phyloP scores from a whole-genome alignment of 2,113 vertebrate species.

The Heterotis niloticus region DNA sequence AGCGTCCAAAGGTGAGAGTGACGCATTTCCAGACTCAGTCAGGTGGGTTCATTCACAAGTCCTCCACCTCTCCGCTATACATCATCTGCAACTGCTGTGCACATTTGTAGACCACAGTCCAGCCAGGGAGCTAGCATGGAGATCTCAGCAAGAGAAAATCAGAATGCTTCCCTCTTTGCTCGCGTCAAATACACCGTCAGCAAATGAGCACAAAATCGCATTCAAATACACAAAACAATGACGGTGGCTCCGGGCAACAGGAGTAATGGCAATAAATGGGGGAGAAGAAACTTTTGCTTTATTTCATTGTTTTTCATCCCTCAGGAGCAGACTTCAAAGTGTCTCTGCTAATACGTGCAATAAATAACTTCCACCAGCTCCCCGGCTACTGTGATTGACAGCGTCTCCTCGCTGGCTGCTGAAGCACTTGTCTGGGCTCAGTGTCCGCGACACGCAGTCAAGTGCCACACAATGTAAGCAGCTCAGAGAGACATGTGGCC shows the following conservation, averaged over 20 bases:
- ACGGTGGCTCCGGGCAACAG: constrained; percentile 34
- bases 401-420: constrained; percentile 17
- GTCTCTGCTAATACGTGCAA: constrained; percentile 52
- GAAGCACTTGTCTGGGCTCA: constrained; percentile 12
- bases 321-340: constrained; percentile 55
- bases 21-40: no score
- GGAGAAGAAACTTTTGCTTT: constrained; percentile 53
- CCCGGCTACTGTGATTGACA: constrained; percentile 43
- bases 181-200: constrained; percentile 50
- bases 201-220: constrained; percentile 46
- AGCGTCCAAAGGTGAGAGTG: no score
- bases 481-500: not conserved
- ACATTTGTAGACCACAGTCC: no score
- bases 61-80: no score
- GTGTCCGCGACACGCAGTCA: constrained; percentile 33
- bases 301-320: constrained; percentile 39
- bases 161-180: not conserved
- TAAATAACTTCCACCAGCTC: constrained; percentile 49
- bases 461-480: constrained; percentile 33
- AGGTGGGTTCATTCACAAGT: no score
- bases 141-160: not conserved
- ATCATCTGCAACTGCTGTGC: no score
- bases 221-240: constrained; percentile 24
- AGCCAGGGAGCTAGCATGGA: not conserved
- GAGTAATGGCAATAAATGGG: constrained; percentile 44